Evolutionary conservation across 2,113 vertebrate genomes (phyloP), one percentile per base, ranked within the genome.

Genomic region (Oncorhynchus tshawytscha): DNA sequence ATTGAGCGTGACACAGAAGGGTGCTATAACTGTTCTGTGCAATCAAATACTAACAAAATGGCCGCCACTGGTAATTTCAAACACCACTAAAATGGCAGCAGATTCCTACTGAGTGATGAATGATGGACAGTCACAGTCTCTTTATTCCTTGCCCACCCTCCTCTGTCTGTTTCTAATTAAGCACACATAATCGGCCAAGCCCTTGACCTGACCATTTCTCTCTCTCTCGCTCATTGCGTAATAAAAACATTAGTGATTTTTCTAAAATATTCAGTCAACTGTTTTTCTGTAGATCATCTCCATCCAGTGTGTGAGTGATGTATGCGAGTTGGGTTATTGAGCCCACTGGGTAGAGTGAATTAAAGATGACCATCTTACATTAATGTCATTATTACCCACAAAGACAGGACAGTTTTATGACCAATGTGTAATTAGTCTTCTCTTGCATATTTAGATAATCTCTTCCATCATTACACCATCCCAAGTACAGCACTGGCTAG

Each of bases 111-210:
- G 24, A 67, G 65, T 27, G 65, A 67, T 66, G 25, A 66, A 27
- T 66, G 27, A 29, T 25, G 27, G 65, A 67, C 65, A 25, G 27
- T 29, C 65, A 31, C 12, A 16, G 29, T 2, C 13, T 31, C 39
- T n/a, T 13, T 57, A 31, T 54, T 15, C 24, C 67, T 64, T 16
- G 4, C 24, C 77, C 71, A 25, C 60, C 74, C 71, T 16, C 13
- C 48, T 49, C 54, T 7, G 12, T 72, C 51, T 31, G 1, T 22
- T 25, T 54, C 51, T 71, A 75, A 71, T 72, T 71, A 80, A 80
- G 51, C 65, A 71, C 69, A 75, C 39, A 45, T 45, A 72, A 80
- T 80, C 66, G 72, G 71, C 70, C 7, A 34, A 76, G 74, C 34
- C 70, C 70, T 75, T 76, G 22, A 76, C 69, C 73, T 72, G 71